phyloP scores from a whole-genome alignment of 2,888 invertebrate species.

The Saturnia japonica region DNA sequence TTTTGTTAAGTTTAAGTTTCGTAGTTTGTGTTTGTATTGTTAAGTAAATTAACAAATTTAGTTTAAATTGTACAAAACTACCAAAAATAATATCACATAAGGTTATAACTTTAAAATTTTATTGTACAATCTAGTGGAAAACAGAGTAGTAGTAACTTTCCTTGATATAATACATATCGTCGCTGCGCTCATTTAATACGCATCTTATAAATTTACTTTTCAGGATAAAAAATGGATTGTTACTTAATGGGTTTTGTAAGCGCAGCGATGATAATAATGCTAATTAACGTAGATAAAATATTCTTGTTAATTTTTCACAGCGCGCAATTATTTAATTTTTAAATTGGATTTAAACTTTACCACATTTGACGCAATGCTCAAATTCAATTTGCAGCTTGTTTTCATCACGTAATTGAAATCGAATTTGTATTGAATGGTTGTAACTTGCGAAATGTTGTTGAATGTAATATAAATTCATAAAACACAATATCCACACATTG shows the following conservation, averaged over 20 bases:
- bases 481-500: background rate
- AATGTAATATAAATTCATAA: background rate
- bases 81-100: no score
- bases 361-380: background rate
- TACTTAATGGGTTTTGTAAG: background rate
- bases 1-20: no score
- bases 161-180: background rate
- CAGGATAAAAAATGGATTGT: background rate
- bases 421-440: background rate
- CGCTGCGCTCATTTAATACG: background rate
- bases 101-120: no score
- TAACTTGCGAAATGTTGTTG: background rate
- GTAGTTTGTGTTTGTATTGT: no score
- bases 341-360: background rate
- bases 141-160: no score
- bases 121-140: no score
- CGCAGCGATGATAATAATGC: background rate
- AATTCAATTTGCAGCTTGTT: background rate
- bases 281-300: conserved; percentile 1
- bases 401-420: background rate
- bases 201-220: background rate
- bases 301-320: background rate
- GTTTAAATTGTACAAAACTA: background rate
- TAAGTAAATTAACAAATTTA: no score
- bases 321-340: background rate